phyloP scores from a whole-genome alignment of 2,113 vertebrate species.

The Eonycteris spelaea region DNA sequence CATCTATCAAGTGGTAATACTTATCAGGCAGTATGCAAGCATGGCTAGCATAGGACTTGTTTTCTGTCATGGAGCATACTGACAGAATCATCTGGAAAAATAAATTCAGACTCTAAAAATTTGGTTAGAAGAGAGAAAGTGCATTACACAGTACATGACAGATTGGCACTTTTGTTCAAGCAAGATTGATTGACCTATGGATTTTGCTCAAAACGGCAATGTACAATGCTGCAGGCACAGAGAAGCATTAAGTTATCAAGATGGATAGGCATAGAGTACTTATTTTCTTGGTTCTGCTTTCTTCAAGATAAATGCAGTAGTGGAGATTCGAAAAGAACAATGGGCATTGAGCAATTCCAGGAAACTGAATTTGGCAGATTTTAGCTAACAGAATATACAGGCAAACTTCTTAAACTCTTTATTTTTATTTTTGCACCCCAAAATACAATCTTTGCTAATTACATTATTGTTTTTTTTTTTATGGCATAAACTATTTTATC shows the following conservation, averaged over 20 bases:
- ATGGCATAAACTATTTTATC: background rate
- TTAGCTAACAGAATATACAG: background rate
- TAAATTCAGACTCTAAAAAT: conserved; percentile 57
- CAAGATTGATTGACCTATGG: conserved; percentile 73
- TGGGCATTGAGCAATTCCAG: background rate
- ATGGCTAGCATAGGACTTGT: background rate
- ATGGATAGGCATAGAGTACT: conserved; percentile 62
- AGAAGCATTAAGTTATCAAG: conserved; percentile 74
- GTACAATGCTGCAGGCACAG: conserved; percentile 57
- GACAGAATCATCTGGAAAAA: conserved; percentile 57
- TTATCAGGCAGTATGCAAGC: background rate
- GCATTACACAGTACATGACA: conserved; percentile 57
- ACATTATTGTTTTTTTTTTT: background rate
- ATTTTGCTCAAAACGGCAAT: conserved; percentile 73
- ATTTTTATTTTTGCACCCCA: background rate
- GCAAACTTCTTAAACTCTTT: background rate
- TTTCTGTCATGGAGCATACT: conserved; percentile 47
- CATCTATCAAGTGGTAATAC: conserved; percentile 39
- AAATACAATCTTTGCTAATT: background rate
- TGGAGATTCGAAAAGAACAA: conserved; percentile 50
- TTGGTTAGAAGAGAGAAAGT: conserved; percentile 59
- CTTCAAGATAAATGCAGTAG: conserved; percentile 63
- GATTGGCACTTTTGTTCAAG: conserved; percentile 65
- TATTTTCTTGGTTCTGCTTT: conserved; percentile 64
- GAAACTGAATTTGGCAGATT: conserved; percentile 25